Evolutionary conservation across 2,113 vertebrate species (phyloP), one percentile per base, ranked within the genome.

Genomic region (Hemicordylus capensis): DNA sequence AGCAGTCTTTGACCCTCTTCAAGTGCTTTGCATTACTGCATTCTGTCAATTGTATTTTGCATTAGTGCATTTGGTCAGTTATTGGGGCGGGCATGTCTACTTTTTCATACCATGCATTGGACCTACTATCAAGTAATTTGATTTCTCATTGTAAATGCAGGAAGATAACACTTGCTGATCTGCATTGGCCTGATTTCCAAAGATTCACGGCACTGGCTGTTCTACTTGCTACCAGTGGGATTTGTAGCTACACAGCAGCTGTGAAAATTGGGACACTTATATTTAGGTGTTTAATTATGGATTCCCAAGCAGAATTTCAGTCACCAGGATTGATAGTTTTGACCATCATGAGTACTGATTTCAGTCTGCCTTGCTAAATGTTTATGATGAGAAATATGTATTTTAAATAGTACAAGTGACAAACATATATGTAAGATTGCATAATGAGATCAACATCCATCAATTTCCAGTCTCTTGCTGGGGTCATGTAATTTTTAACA

Each of bases 141-240:
- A 61, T 2, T 10, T 22, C n/a, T n/a, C 48, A 12, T 12, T 51
- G 48, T 74, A 91, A 88, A 88, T 80, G 61, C 58, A 64, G 61
- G 67, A 61, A 91, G 85, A 80, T 84, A 39, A 89, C 89, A 85
- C 15, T 89, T 80, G 61, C 81, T 87, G 84, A 91, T 90, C 89
- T 88, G 54, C 24, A n/a, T 46, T 92, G 54, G 17, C 77, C 85
- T 90, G 74, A 24, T 89, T 92, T 92, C 75, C 75, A 31, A 70
- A 66, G 26, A 46, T 85, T 51, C 54, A 54, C 44, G 85, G 46
- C n/a, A 75, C n/a, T 28, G 58, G 54, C 19, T 87, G 54, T 22
- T 85, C 77, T 42, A 74, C 2, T 67, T 89, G 66, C 61, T 91
- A 66, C 87, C 88, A 85, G 20, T 72, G 87, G 77, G 89, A 84